Percentiles rank a stretch among this genome's conserved stretches.
These are phyloP conservation scores for Pocillopora meandrina DNA, from an alignment of 92 coral and sea anemone species.

Conservation along the genomic window DNA sequence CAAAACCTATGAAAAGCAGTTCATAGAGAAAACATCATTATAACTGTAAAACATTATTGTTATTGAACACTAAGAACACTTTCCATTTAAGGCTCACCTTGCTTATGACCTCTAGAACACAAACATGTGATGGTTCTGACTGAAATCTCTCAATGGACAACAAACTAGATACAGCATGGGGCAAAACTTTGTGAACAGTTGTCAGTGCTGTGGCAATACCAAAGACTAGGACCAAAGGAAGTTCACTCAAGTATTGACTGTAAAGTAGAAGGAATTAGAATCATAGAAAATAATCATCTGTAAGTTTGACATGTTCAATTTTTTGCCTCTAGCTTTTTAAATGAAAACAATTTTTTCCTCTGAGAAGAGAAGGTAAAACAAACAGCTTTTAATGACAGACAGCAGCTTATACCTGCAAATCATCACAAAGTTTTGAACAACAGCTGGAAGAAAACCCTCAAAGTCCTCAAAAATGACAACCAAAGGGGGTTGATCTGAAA, in stretches of 20 bases:
- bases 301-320: too few species aligned
- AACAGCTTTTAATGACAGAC: neutral
- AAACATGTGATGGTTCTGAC: conserved; percentile 85
- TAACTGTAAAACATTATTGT: neutral
- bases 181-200: conserved; percentile 88
- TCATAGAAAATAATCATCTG: too few species aligned
- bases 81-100: conserved; percentile 43
- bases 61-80: neutral
- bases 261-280: neutral
- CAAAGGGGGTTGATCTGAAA: conserved; percentile 70
- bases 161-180: conserved; percentile 88
- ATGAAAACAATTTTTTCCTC: too few species aligned
- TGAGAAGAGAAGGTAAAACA: too few species aligned
- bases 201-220: conserved; percentile 95
- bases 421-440: conserved; percentile 87
- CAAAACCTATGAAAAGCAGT: conserved; percentile 57
- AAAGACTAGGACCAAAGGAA: conserved; percentile 87
- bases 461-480: conserved; percentile 92
- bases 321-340: too few species aligned
- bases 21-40: neutral
- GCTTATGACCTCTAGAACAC: conserved; percentile 80
- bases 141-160: conserved; percentile 92
- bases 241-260: conserved; percentile 80
- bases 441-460: conserved; percentile 86
- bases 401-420: conserved; percentile 66